Percentiles rank a stretch among this genome's conserved stretches.
These are phyloP conservation scores for Suillia variegata DNA, from an alignment of 2,888 invertebrate species.

Conservation along the genomic window DNA sequence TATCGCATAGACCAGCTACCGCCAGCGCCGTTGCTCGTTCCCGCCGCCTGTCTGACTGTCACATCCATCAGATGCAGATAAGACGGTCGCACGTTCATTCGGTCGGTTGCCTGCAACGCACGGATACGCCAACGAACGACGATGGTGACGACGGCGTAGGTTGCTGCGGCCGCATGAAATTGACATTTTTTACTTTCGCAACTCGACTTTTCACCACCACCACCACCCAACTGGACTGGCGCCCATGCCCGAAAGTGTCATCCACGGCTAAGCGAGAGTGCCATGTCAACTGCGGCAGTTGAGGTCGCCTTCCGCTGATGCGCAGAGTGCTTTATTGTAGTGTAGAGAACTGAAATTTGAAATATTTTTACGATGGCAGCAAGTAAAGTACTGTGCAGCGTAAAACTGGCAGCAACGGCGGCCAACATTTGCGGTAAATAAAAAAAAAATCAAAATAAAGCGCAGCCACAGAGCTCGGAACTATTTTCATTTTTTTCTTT, in stretches of 20 bases:
- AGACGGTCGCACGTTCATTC: slow-evolving; percentile 7
- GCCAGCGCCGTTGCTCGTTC: too few relatives aligned
- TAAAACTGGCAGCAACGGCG: neutral
- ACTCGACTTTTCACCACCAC: too few relatives aligned
- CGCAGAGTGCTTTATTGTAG: too few relatives aligned
- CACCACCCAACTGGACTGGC: too few relatives aligned
- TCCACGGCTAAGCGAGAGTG: neutral
- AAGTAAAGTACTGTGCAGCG: too few relatives aligned
- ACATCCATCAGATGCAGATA: slow-evolving; percentile 26
- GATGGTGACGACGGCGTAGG: neutral
- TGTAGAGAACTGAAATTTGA: too few relatives aligned
- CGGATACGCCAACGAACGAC: neutral
- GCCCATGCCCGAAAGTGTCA: neutral
- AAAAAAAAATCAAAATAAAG: neutral
- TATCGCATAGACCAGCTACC: slow-evolving; percentile 9
- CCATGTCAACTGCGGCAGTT: neutral
- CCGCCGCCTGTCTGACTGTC: neutral
- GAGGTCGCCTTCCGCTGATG: slow-evolving; percentile 9
- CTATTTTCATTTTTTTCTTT: slow-evolving; percentile 7
- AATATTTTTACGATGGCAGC: too few relatives aligned
- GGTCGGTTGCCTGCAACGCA: neutral
- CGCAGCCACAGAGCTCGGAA: neutral
- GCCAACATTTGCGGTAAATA: neutral
- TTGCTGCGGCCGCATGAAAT: slow-evolving; percentile 8
- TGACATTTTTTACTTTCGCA: slow-evolving; percentile 19